Evolutionary conservation across 2,113 vertebrate genomes (phyloP).

Genomic region (Pluvialis apricaria): DNA sequence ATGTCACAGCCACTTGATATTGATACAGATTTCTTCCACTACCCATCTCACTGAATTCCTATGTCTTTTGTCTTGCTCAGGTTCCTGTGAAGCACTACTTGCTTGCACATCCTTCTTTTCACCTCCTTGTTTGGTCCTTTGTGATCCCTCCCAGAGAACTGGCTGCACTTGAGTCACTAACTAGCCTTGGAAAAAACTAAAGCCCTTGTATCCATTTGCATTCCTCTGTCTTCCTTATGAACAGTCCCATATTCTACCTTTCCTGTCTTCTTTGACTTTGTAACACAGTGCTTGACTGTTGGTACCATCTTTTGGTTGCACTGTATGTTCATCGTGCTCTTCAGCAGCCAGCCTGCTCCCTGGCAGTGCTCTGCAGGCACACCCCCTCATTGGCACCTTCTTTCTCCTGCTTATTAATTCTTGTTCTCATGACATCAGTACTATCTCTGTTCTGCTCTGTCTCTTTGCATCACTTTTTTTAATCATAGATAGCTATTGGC

Average conservation of each 20-base stretch:
- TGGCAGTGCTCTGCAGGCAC: neutral
- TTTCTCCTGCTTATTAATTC: neutral
- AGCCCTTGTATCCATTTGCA: neutral
- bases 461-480: neutral
- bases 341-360: neutral
- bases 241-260: neutral
- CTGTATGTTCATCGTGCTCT: neutral
- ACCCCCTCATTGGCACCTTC: neutral
- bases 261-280: neutral
- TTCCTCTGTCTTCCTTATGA: neutral
- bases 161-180: neutral
- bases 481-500: neutral
- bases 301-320: neutral
- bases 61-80: neutral
- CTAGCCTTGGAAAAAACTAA: neutral
- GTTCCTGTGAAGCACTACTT: neutral
- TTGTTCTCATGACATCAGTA: neutral
- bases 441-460: neutral
- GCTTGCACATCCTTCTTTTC: neutral
- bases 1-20: neutral
- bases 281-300: neutral
- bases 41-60: neutral
- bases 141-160: neutral
- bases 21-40: neutral
- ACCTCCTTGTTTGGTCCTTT: neutral